Evolutionary conservation across 1,140 invertebrate genomes (phyloP), one percentile per base, ranked within the genome.

Genomic region (Littorina saxatilis): DNA sequence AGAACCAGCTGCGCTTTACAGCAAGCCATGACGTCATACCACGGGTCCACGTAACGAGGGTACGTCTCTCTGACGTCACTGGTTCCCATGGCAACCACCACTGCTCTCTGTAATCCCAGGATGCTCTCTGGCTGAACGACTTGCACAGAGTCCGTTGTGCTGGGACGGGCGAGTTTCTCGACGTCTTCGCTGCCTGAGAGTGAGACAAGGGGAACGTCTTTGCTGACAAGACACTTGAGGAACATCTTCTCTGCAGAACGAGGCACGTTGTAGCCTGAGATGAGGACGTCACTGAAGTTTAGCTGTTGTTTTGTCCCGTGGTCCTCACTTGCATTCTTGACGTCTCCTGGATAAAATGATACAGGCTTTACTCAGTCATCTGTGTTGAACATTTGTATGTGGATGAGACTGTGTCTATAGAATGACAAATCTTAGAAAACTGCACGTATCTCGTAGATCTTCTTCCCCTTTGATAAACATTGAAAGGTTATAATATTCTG

Each of bases 31-130:
- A 52, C 73, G 43, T 75, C 73, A 50, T 5, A 55, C 43, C 40
- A 50, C 2, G 73, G 73, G 43, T 75, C 73, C 40, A 75, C 73
- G 47, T 75, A 52, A 32, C 73, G 43, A 4, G 73, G 73, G 47
- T 17, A 47, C 0, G 73, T 47, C 2, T 1, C 40, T 3, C 2
- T 23, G 27, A 75, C 3, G 9, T 52, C 73, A 1, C 20, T 32
- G 17, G 47, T 52, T 13, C 43, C 73, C 29, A 75, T 17, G 73
- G 32, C 40, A 32, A 75, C 43, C 40, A 75, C 73, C 29, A 75
- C 73, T 15, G 40, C 43, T 17, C 73, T 23, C 47, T 75, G 27
- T 47, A 52, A 43, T 0, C 73, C 73, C 43, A 50, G 20, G 43
- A 75, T 20, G 23, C 20, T 32, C 40, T 55, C 43, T 2, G 73